Base-by-base conservation (phyloP, 2,888 invertebrate genomes). In the Leptinotarsa tumamoca region DNA sequence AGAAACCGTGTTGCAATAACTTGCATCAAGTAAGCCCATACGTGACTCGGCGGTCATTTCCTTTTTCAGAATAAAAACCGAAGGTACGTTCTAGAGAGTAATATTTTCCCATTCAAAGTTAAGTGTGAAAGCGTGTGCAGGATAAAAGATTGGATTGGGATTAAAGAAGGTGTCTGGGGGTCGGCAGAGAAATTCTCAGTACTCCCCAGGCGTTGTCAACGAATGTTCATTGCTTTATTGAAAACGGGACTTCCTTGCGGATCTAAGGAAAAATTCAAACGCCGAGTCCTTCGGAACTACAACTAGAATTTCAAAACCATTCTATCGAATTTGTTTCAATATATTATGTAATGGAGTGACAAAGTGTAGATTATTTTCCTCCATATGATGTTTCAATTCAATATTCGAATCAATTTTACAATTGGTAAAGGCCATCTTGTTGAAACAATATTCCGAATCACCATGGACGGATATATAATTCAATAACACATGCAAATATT, bases 141-240 rank as follows among this genome's bases (percentile, higher is more conserved):
- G 88, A 86, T 88, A 88, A 89, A 88, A 88, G 88, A 88, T 89
- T 89, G 88, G 88, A 87, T 88, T 87, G 88, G 88, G 88, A 89
- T 88, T 88, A 88, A 87, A 87, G 85, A 87, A 87, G 85, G 87
- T 85, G 86, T 83, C 82, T 79, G 80, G 78, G 81, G 83, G 78
- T 78, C 79, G 81, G 78, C 79, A 76, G 79, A 81, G 80, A 78
- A 80, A 68, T 80, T 81, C 75, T 78, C 71, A 84, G 80, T 80
- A 77, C 80, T 83, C 84, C 84, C 84, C 78, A 68, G 84, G 74
- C 71, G 82, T 82, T 84, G 82, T 83, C 80, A 77, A 17, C 74
- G 81, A 80, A 79, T 75, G 79, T 78, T 83, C 80, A 83, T 83
- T 80, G 82, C 82, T 83, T 82, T 82, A 83, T 83, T 82, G 83